A percentile compares a stretch with the other conserved stretches of the same genome.
phyloP scores from a whole-genome alignment of 2,113 vertebrate genomes.

The Solea solea region DNA sequence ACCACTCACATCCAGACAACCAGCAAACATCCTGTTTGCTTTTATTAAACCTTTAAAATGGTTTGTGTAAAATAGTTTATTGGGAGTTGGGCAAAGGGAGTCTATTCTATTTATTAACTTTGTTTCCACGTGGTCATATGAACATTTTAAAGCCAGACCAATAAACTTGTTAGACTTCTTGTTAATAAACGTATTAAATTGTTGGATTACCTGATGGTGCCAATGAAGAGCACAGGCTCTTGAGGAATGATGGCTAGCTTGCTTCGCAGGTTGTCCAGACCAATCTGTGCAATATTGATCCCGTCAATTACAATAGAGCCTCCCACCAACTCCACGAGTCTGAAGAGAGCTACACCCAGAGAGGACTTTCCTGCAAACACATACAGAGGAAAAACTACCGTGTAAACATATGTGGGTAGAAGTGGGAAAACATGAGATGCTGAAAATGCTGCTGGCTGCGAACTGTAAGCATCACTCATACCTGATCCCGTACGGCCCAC shows the following conservation, averaged over 20 bases:
- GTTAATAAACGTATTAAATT: constrained; percentile 1
- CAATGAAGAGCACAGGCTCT: constrained; percentile 84
- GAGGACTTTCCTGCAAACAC: constrained; percentile 83
- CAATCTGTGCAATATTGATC: constrained; percentile 79
- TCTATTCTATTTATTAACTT: no score
- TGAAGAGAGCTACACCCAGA: constrained; percentile 81
- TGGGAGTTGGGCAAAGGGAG: no score
- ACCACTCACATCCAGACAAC: no score
- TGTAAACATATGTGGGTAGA: constrained; percentile 10
- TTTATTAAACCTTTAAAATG: no score
- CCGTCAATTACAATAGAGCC: constrained; percentile 84
- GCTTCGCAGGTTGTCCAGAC: constrained; percentile 82
- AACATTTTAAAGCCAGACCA: background rate
- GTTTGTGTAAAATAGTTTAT: no score
- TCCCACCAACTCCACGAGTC: constrained; percentile 80
- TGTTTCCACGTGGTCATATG: no score
- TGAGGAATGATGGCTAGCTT: constrained; percentile 87
- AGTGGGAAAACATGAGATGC: background rate
- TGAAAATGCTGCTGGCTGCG: constrained; percentile 10
- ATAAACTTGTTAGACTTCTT: constrained; percentile 5
- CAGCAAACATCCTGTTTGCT: no score
- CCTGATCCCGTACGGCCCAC: constrained; percentile 87
- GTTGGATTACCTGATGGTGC: constrained; percentile 80
- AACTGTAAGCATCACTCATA: constrained; percentile 43
- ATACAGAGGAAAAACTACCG: constrained; percentile 1